Evolutionary conservation across 2,888 invertebrate genomes (phyloP).

Genomic region (Oligia strigilis): DNA sequence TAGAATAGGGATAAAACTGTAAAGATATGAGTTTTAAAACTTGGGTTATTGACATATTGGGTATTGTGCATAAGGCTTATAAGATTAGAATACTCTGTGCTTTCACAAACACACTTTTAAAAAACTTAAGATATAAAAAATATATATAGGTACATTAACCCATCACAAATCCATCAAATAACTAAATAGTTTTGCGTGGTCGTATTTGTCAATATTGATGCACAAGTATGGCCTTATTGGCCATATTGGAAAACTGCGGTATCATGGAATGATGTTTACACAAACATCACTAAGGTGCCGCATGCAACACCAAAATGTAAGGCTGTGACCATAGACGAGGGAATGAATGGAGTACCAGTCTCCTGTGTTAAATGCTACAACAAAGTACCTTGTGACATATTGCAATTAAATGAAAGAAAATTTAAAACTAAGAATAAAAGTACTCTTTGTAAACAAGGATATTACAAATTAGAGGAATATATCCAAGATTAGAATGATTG

Average conservation of each 20-base stretch:
- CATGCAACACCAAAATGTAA: slow-evolving; percentile 56
- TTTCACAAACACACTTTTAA: background rate
- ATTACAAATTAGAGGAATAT: too few species aligned
- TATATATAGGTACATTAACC: background rate
- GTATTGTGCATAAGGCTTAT: background rate
- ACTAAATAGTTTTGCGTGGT: too few species aligned
- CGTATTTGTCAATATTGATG: slow-evolving; percentile 72
- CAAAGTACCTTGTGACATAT: too few species aligned
- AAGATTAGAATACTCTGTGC: background rate
- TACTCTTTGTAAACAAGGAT: too few species aligned
- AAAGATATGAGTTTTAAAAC: too few species aligned
- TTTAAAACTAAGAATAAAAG: too few species aligned
- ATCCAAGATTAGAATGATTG: too few species aligned
- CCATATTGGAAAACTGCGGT: slow-evolving; percentile 68
- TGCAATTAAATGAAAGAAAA: too few species aligned
- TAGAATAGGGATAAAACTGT: too few species aligned
- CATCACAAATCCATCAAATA: slow-evolving; percentile 2
- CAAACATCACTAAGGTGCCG: slow-evolving; percentile 74
- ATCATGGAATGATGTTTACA: slow-evolving; percentile 69
- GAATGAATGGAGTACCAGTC: background rate
- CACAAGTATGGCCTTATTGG: slow-evolving; percentile 71
- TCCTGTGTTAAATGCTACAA: background rate
- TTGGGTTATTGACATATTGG: too few species aligned
- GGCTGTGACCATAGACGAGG: background rate
- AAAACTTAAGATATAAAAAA: background rate